Percentiles rank a stretch among this genome's conserved stretches.
Conservation (phyloP, 1,140 invertebrate genomes). For the Papilio polyxenes region DNA sequence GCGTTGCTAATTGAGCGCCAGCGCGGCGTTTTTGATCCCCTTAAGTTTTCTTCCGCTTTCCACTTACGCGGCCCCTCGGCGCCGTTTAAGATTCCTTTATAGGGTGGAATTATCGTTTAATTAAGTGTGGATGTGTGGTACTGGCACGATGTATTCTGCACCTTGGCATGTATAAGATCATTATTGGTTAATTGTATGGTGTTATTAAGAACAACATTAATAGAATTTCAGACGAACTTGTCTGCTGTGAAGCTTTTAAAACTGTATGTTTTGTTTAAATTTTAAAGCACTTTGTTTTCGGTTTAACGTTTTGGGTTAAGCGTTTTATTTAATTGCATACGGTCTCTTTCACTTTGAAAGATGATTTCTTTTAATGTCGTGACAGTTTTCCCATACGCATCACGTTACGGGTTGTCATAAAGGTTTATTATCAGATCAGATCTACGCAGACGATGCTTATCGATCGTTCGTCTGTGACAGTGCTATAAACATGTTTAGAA, state of each 20-base stretch:
- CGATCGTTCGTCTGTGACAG: constrained; percentile 19
- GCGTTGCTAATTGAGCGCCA: constrained; percentile 56
- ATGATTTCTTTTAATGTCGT: not conserved
- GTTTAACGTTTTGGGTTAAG: not conserved
- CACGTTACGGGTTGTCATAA: constrained; percentile 19
- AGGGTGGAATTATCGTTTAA: constrained; percentile 36
- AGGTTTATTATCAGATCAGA: constrained; percentile 23
- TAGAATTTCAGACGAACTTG: not conserved
- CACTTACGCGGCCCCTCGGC: constrained; percentile 16
- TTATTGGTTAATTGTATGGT: not conserved
- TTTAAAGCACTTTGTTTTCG: not conserved
- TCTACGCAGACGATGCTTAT: constrained; percentile 20
- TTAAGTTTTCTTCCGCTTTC: constrained; percentile 36
- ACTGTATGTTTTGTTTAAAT: not conserved
- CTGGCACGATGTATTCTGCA: not conserved
- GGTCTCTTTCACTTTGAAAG: constrained; percentile 21
- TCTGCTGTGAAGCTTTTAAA: not conserved
- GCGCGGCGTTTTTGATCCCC: constrained; percentile 57
- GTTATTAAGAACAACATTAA: not conserved
- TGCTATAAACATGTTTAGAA: constrained; percentile 28
- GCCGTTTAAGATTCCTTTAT: constrained; percentile 15
- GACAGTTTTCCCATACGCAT: constrained; percentile 20
- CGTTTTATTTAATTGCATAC: not conserved
- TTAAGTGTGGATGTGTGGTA: constrained; percentile 20
- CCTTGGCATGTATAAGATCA: not conserved